These are phyloP conservation scores for Euura saliciscinereae DNA, from an alignment of 1,140 invertebrate species.

Conservation along the genomic window DNA sequence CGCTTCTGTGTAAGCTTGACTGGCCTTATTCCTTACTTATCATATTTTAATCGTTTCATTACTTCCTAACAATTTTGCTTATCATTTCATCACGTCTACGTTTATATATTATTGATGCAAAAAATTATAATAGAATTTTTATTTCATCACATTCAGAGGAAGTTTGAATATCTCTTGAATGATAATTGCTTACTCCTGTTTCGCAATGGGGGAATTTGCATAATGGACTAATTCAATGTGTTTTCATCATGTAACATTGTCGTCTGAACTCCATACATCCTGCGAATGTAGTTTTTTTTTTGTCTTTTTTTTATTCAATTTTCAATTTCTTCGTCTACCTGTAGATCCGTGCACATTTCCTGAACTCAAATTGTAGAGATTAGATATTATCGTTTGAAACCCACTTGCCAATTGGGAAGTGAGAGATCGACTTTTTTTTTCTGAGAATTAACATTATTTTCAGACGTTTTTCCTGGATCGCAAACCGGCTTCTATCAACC, in stretches of 20 bases:
- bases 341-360: not conserved
- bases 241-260: not conserved
- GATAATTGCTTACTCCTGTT: too few relatives aligned
- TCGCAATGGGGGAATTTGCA: not conserved
- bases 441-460: constrained; percentile 8
- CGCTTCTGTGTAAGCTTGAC: constrained; percentile 32
- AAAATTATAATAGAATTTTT: too few relatives aligned
- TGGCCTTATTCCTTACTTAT: constrained; percentile 31
- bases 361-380: not conserved
- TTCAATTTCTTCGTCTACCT: not conserved
- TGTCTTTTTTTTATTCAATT: too few relatives aligned
- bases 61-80: constrained; percentile 4
- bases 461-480: constrained; percentile 56
- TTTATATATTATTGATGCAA: too few relatives aligned
- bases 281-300: not conserved
- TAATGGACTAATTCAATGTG: not conserved
- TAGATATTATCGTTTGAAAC: not conserved
- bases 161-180: too few relatives aligned
- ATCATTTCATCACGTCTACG: not conserved
- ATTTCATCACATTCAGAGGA: too few relatives aligned
- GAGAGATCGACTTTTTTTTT: not conserved
- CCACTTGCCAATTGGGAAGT: not conserved
- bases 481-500: constrained; percentile 62
- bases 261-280: not conserved
- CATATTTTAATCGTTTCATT: constrained; percentile 19